Conservation (phyloP, 2,113 vertebrate species). For the Callionymus lyra region DNA sequence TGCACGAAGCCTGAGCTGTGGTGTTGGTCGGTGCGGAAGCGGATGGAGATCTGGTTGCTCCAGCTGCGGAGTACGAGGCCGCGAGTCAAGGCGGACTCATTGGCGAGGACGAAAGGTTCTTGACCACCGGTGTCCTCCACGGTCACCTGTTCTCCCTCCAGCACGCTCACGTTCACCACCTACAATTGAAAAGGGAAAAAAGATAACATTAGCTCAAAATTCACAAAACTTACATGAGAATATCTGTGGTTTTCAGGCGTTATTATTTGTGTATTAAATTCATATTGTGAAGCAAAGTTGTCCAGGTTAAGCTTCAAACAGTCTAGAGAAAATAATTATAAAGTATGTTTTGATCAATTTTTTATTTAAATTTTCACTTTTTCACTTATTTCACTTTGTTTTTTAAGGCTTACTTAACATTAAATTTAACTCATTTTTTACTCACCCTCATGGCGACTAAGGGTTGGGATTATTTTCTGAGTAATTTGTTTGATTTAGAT, state of each 20-base stretch:
- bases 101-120: constrained; percentile 79
- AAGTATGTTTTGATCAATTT: too few species aligned
- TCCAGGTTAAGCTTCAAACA: too few species aligned
- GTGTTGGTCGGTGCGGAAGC: constrained; percentile 73
- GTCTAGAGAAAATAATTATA: too few species aligned
- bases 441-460: too few species aligned
- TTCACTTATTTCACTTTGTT: too few species aligned
- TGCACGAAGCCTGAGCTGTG: constrained; percentile 69
- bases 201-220: background rate
- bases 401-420: too few species aligned
- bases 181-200: constrained; percentile 34
- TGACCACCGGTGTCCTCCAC: constrained; percentile 80
- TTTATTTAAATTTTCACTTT: too few species aligned
- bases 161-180: constrained; percentile 85
- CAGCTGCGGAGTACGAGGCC: constrained; percentile 88
- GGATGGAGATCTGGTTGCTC: constrained; percentile 84
- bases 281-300: too few species aligned
- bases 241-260: background rate
- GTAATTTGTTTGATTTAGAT: too few species aligned
- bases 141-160: constrained; percentile 74
- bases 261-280: background rate
- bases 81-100: constrained; percentile 81
- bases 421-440: too few species aligned
- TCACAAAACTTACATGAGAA: background rate
- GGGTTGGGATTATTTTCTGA: too few species aligned